These are phyloP conservation scores for Adela reaumurella DNA, from an alignment of 2,888 invertebrate species.

Conservation along the genomic window DNA sequence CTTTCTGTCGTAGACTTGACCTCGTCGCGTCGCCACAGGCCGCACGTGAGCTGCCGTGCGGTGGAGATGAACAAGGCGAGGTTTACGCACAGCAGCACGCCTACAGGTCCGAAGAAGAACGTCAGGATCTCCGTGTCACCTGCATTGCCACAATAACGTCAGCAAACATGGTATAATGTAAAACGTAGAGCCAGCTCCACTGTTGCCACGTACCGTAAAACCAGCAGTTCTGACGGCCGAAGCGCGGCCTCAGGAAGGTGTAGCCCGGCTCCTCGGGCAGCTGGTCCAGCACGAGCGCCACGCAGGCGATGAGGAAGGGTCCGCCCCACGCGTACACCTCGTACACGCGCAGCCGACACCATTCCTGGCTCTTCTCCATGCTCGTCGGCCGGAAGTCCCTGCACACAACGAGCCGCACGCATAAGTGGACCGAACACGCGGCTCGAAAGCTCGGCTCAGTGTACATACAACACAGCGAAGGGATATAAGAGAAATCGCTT, in stretches of 20 bases:
- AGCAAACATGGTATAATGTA: too few species aligned
- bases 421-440: too few species aligned
- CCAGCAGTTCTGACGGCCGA: conserved; percentile 78
- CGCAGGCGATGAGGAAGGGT: conserved; percentile 70
- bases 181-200: conserved; percentile 71
- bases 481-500: too few species aligned
- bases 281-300: conserved; percentile 70
- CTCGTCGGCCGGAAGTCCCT: conserved; percentile 82
- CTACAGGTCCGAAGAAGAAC: conserved; percentile 84
- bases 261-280: conserved; percentile 53
- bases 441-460: too few species aligned
- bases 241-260: conserved; percentile 69
- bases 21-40: conserved; percentile 83
- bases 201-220: conserved; percentile 81
- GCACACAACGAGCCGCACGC: conserved; percentile 16
- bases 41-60: conserved; percentile 81
- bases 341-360: conserved; percentile 74
- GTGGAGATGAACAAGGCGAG: conserved; percentile 76
- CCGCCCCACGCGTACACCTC: conserved; percentile 84
- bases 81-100: conserved; percentile 72
- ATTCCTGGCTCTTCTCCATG: conserved; percentile 81
- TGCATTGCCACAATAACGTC: too few species aligned
- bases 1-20: conserved; percentile 80
- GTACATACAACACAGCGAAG: too few species aligned
- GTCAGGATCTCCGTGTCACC: conserved; percentile 76